A percentile compares a stretch with the other conserved stretches of the same genome.
phyloP scores from a whole-genome alignment of 2,113 vertebrate genomes.

The Hymenochirus boettgeri region DNA sequence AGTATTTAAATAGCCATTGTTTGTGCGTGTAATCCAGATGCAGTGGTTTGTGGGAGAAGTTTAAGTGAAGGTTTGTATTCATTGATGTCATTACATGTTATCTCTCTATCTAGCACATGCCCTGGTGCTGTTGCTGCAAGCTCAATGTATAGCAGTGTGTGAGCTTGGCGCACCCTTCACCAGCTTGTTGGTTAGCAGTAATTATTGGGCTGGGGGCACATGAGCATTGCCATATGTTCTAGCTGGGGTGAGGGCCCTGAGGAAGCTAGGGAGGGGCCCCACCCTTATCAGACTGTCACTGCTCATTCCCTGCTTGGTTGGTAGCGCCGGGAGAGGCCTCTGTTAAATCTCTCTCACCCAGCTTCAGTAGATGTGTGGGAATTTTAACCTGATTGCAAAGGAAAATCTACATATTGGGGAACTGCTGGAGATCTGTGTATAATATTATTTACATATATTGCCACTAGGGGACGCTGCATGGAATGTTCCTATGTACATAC shows the following conservation, averaged over 20 bases:
- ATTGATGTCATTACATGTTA: neutral
- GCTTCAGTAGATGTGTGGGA: neutral
- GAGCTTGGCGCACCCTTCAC: slow-evolving; percentile 32
- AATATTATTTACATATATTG: no score
- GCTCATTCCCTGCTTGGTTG: slow-evolving; percentile 64
- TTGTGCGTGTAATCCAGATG: no score
- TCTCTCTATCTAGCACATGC: neutral
- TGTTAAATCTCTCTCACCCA: slow-evolving; percentile 5
- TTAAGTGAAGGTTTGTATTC: slow-evolving; percentile 11
- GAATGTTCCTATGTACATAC: no score
- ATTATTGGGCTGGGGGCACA: slow-evolving; percentile 57
- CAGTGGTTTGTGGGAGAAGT: neutral
- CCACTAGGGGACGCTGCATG: no score
- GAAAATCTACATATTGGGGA: neutral
- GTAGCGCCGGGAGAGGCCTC: slow-evolving; percentile 39
- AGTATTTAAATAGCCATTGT: no score
- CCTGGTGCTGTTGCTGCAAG: slow-evolving; percentile 27
- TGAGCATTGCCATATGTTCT: slow-evolving; percentile 68
- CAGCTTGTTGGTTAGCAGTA: slow-evolving; percentile 54
- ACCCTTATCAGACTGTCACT: slow-evolving; percentile 69
- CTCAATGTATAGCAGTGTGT: slow-evolving; percentile 21
- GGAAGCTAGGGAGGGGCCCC: slow-evolving; percentile 49
- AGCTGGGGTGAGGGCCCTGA: slow-evolving; percentile 56
- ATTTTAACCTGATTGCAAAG: neutral
- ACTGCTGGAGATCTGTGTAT: neutral